Evolutionary conservation across 2,888 invertebrate species (phyloP), one percentile per base, ranked within the genome.

Genomic region (Allophyes oxyacanthae): DNA sequence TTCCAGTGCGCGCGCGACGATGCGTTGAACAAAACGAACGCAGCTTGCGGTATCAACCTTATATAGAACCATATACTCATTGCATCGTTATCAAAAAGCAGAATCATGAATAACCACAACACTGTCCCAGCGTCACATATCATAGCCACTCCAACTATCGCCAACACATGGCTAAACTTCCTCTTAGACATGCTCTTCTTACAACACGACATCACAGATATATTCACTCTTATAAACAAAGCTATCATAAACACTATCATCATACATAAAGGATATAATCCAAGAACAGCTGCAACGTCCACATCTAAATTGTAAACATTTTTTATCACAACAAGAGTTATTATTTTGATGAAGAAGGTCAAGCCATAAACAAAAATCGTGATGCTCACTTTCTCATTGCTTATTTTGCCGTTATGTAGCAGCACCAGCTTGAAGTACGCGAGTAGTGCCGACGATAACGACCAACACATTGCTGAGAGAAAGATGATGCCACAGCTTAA

Each of bases 341-440:
- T 48, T 3, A 44, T 10, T 25, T 45, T 25, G 6, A 58, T 15
- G 0, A 43, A 2, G 9, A 46, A 6, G n/a, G 55, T 54, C 2
- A 52, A 20, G 7, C 55, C 64, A 10, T 41, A 62, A 0, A 60
- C 64, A 36, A 74, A 67, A 4, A 64, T 11, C 5, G 78, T 69
- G 0, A 65, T 59, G 28, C 48, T 50, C 0, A 61, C 7, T 30
- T 72, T 77, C 15, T 65, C 76, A 28, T 45, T 55, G 9, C 62
- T 67, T 9, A 67, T 14, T 42, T 59, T 69, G 0, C 40, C 51
- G 10, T 55, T 61, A 28, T 69, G 14, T 9, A 77, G 41, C 0
- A 77, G 20, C 5, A 73, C 78, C 26, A 77, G 48, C 30, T 69
- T 77, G 6, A 78, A 63, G 34, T 73, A 78, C 0, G 74, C 72